These are phyloP conservation scores for Gambelia wislizenii DNA, from an alignment of 2,797 vertebrate genomes.

Conservation along the genomic window DNA sequence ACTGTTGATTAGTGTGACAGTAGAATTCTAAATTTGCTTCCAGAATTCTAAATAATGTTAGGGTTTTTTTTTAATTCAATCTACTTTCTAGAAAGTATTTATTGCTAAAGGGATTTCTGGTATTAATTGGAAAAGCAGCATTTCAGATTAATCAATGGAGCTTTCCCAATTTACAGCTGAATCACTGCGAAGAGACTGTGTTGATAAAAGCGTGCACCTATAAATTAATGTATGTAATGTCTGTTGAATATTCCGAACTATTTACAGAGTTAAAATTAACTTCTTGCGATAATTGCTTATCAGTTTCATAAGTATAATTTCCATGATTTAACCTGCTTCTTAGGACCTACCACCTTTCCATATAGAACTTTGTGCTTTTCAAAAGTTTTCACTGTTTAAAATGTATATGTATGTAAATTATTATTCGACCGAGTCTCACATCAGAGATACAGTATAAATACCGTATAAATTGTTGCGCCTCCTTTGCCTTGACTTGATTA, in stretches of 20 bases:
- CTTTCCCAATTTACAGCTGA: background rate
- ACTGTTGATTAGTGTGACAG: background rate
- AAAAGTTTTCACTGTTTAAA: constrained; percentile 82
- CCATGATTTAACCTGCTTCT: constrained; percentile 74
- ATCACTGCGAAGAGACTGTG: constrained; percentile 11
- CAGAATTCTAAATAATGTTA: background rate
- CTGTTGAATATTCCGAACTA: constrained; percentile 71
- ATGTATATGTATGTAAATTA: constrained; percentile 87
- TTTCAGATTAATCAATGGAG: background rate
- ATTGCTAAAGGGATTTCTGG: constrained; percentile 19
- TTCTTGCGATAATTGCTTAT: constrained; percentile 77
- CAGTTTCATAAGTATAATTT: constrained; percentile 77
- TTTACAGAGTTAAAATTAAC: constrained; percentile 77
- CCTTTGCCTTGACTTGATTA: constrained; percentile 81
- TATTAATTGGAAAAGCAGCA: constrained; percentile 10
- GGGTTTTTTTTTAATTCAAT: background rate
- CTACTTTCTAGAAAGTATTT: background rate
- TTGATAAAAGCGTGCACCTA: constrained; percentile 55
- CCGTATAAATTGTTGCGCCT: constrained; percentile 81
- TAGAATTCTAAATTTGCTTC: background rate
- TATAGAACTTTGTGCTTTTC: constrained; percentile 75
- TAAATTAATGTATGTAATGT: constrained; percentile 64
- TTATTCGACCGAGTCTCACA: constrained; percentile 76
- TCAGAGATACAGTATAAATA: constrained; percentile 78
- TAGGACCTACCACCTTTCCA: constrained; percentile 67